Evolutionary conservation across 64 coral and sea anemone genomes (phyloP).

Genomic region (Montipora capricornis): DNA sequence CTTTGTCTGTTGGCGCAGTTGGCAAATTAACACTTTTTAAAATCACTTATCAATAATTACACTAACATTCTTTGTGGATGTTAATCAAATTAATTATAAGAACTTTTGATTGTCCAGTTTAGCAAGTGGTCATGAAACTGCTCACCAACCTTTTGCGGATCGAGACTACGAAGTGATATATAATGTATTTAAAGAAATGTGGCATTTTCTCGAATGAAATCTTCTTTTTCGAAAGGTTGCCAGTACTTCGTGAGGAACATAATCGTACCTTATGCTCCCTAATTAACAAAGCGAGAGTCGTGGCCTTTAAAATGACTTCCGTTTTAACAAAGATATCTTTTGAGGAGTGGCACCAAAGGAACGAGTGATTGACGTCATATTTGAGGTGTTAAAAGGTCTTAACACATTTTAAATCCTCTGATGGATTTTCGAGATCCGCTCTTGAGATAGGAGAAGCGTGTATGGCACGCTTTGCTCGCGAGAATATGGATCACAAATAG

Average conservation of each 20-base stretch:
- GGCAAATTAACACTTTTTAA: background rate
- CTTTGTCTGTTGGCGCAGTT: background rate
- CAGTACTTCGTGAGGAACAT: background rate
- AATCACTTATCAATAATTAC: background rate
- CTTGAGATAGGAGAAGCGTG: background rate
- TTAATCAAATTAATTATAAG: background rate
- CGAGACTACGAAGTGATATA: too few species aligned
- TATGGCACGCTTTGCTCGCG: background rate
- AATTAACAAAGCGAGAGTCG: background rate
- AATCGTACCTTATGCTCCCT: background rate
- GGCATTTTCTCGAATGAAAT: background rate
- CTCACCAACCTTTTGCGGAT: background rate
- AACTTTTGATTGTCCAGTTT: background rate
- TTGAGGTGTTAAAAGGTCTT: conserved; percentile 25
- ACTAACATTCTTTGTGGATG: background rate
- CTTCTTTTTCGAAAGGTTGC: background rate
- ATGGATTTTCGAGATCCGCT: conserved; percentile 14
- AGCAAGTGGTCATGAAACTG: too few species aligned
- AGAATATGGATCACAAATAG: background rate
- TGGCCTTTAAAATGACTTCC: background rate
- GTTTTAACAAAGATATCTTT: background rate
- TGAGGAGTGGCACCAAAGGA: conserved; percentile 15
- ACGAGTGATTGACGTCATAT: conserved; percentile 12
- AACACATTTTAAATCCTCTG: background rate
- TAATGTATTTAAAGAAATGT: too few species aligned